Percentiles rank a stretch among this genome's conserved stretches.
These are phyloP conservation scores for Cryptus viduatorius DNA, from an alignment of 2,888 invertebrate species.

Conservation along the genomic window DNA sequence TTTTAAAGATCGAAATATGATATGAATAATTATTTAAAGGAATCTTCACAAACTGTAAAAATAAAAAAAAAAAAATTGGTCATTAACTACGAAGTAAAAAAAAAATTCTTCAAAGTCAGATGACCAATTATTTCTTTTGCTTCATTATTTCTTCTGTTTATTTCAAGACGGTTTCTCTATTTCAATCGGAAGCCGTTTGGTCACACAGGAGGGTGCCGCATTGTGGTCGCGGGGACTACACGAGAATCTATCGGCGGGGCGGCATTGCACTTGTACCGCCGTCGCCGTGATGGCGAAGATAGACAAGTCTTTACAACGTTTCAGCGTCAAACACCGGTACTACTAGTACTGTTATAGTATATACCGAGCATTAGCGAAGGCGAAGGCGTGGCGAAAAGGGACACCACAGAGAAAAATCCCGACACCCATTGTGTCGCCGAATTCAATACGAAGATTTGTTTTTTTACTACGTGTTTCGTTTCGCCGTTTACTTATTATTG, in stretches of 20 bases:
- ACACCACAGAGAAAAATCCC: conserved; percentile 18
- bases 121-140: neutral
- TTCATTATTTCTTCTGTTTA: neutral
- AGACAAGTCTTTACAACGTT: neutral
- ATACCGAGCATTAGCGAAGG: neutral
- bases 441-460: conserved; percentile 52
- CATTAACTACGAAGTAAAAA: too few species aligned
- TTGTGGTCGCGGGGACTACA: conserved; percentile 44
- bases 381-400: neutral
- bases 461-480: conserved; percentile 7
- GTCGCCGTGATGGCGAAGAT: neutral
- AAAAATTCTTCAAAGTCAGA: too few species aligned
- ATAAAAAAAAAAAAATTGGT: too few species aligned
- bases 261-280: neutral
- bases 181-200: conserved; percentile 53
- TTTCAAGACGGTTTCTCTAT: neutral
- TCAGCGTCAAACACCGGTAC: neutral
- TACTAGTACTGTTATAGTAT: too few species aligned
- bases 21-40: too few species aligned
- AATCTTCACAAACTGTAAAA: too few species aligned
- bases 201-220: conserved; percentile 68
- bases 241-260: neutral
- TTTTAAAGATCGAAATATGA: too few species aligned
- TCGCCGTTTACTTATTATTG: conserved; percentile 34
- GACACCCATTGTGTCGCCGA: conserved; percentile 63